Evolutionary conservation across 2,797 vertebrate species (phyloP).

Genomic region (Sebastes aleutianus): DNA sequence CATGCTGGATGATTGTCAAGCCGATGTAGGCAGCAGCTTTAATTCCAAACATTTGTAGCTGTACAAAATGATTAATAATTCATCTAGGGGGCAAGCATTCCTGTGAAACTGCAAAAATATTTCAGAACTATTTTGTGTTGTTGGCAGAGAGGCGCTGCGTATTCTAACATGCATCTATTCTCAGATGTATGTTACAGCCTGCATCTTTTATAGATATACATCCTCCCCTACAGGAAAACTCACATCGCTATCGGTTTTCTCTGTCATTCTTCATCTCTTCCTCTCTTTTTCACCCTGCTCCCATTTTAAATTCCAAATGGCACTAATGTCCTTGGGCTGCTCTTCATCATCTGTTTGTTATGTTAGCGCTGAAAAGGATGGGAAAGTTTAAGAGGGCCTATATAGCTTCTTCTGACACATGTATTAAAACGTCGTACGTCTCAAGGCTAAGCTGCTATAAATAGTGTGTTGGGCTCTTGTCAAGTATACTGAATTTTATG

Average conservation of each 20-base stretch:
- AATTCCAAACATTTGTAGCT: conserved; percentile 44
- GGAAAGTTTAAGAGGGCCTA: conserved; percentile 31
- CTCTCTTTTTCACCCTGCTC: conserved; percentile 37
- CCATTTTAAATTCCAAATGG: conserved; percentile 65
- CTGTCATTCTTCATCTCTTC: conserved; percentile 53
- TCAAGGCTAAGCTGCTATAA: conserved; percentile 45
- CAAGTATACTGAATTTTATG: background rate
- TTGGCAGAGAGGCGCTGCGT: background rate
- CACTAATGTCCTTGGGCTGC: conserved; percentile 66
- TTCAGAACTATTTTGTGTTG: conserved; percentile 26
- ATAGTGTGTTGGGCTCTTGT: conserved; percentile 8
- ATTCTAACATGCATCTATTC: conserved; percentile 40
- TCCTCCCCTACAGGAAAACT: conserved; percentile 52
- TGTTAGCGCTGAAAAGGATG: conserved; percentile 7
- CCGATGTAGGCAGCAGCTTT: conserved; percentile 30
- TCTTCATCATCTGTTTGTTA: conserved; percentile 55
- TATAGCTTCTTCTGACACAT: conserved; percentile 46
- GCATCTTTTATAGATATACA: conserved; percentile 51
- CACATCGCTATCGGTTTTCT: conserved; percentile 35
- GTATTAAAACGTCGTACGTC: conserved; percentile 37
- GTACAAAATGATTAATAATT: conserved; percentile 53
- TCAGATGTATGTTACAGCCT: conserved; percentile 35
- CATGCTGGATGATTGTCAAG: conserved; percentile 29
- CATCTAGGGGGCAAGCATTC: conserved; percentile 17
- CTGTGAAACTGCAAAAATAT: conserved; percentile 40